Evolutionary conservation across 1,140 invertebrate species (phyloP).

Genomic region (Coptotermes formosanus): DNA sequence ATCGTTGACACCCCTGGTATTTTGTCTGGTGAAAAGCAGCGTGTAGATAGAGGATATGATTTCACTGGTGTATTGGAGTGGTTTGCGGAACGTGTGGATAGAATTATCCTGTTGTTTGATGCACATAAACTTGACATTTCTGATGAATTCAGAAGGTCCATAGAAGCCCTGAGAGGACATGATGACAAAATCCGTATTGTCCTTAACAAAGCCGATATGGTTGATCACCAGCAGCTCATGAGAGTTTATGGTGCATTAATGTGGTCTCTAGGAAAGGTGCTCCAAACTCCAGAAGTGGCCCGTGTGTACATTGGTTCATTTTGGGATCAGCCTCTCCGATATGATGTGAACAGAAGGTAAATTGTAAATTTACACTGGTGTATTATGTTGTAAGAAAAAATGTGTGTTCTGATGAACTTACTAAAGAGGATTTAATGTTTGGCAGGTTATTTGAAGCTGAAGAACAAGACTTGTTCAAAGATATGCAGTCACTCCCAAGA

Average conservation of each 20-base stretch:
- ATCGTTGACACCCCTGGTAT: slow-evolving; percentile 97
- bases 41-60: slow-evolving; percentile 95
- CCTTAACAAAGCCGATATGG: slow-evolving; percentile 98
- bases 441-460: slow-evolving; percentile 89
- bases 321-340: slow-evolving; percentile 94
- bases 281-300: slow-evolving; percentile 98
- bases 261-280: slow-evolving; percentile 95
- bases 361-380: background rate
- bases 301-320: slow-evolving; percentile 97
- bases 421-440: background rate
- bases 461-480: slow-evolving; percentile 94
- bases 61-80: slow-evolving; percentile 97
- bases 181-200: slow-evolving; percentile 99
- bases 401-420: background rate
- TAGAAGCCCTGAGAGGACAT: slow-evolving; percentile 91
- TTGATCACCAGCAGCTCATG: slow-evolving; percentile 98
- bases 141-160: slow-evolving; percentile 93
- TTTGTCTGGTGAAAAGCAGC: slow-evolving; percentile 91
- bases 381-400: background rate
- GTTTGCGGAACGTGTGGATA: slow-evolving; percentile 97
- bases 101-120: slow-evolving; percentile 98
- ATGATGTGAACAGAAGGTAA: slow-evolving; percentile 73
- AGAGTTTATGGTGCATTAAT: slow-evolving; percentile 97
- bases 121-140: slow-evolving; percentile 99
- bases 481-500: slow-evolving; percentile 89